Base-by-base conservation (phyloP, 2,888 invertebrate genomes). In the Machimus atricapillus region DNA sequence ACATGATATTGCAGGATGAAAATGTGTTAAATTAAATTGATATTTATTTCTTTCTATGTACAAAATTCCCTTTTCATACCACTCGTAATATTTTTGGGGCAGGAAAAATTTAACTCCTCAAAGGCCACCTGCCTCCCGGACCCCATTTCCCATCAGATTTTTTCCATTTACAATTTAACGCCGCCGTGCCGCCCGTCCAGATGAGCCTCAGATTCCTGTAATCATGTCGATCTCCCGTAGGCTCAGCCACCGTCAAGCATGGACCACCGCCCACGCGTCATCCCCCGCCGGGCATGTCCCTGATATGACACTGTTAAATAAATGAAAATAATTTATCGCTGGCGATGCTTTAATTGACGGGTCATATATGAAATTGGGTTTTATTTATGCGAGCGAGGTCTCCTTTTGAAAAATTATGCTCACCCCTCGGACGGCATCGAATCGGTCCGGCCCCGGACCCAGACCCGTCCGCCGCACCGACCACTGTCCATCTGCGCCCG, bases 291-390 rank as follows among this genome's bases (percentile, higher is more conserved):
- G 43, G 43, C 23, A 66, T 27, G 27, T 66, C 66, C 66, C 66
- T 12, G 66, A 88, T 87, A 88, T 88, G 87, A 87, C 87, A 87
- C 86, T 87, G 87, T 87, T 86, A 88, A 88, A 88, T 88, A 87
- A 88, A 88, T 87, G 87, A 87, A 87, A 86, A 88, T 88, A 88
- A 88, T 88, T 88, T 88, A 88, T 88, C 79, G 86, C 83, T 86
- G 86, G 78, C 73, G 86, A 88, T 87, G 85, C 87, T 86, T 87
- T 87, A 88, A 88, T 88, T 87, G 88, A 87, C 87, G 87, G 52
- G 86, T 88, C 88, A 87, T 88, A 88, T 88, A 88, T 87, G 86
- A 87, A 88, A 87, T 88, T 87, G 88, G 88, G 87, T 88, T 88
- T 88, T 88, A 88, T 88, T 88, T 88, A 88, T 88, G 87, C 78